These are phyloP conservation scores for Ptychadena robeensis DNA, from an alignment of 2,797 vertebrate genomes.

Conservation along the genomic window DNA sequence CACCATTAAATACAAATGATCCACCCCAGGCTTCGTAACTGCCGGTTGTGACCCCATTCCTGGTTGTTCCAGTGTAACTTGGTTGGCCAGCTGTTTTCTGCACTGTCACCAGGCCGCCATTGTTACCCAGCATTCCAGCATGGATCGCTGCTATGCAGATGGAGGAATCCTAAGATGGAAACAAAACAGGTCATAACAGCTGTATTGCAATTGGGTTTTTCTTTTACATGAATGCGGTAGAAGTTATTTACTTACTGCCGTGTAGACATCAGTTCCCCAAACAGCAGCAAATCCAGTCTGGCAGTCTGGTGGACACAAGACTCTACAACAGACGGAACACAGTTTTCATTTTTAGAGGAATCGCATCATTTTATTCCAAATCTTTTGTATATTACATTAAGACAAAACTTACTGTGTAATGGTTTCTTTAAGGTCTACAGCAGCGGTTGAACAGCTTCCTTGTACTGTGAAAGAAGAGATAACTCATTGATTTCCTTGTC, in stretches of 20 bases:
- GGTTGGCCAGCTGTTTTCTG: not conserved
- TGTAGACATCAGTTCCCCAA: conserved; percentile 19
- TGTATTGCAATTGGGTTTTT: no score
- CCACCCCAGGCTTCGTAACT: not conserved
- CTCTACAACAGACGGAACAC: not conserved
- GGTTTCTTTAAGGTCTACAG: not conserved
- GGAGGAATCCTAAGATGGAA: not conserved
- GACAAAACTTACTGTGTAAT: not conserved
- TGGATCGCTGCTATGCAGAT: conserved; percentile 32
- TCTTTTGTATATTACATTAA: not conserved
- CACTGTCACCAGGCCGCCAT: conserved; percentile 5
- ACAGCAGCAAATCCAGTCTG: not conserved
- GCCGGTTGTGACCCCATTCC: conserved; percentile 12
- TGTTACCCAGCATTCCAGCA: not conserved
- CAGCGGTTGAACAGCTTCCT: not conserved
- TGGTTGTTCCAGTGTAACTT: not conserved
- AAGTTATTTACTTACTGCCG: not conserved
- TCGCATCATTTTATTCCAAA: not conserved
- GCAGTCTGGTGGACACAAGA: not conserved
- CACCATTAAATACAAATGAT: not conserved
- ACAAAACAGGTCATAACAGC: no score
- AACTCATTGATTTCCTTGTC: not conserved
- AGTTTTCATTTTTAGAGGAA: not conserved
- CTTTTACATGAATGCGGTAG: not conserved
- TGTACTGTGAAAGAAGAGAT: not conserved